A percentile compares a stretch with the other conserved stretches of the same genome.
phyloP scores from a whole-genome alignment of 2,113 vertebrate genomes.

The Melanostigma gelatinosum region DNA sequence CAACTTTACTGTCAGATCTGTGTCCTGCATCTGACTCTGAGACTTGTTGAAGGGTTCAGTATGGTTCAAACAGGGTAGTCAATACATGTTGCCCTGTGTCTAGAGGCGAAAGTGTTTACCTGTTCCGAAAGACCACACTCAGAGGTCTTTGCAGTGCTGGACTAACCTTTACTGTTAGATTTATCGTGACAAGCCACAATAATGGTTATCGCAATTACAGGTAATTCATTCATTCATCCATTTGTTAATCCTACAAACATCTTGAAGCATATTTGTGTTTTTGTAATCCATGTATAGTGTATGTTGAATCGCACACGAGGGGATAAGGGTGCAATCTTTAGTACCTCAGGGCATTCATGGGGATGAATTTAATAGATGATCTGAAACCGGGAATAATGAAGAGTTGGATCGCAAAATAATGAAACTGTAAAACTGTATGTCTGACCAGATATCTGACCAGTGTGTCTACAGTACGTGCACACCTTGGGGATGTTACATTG shows the following conservation, averaged over 20 bases:
- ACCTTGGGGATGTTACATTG: not conserved
- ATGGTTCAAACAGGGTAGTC: not conserved
- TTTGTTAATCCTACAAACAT: not conserved
- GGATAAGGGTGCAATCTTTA: not conserved
- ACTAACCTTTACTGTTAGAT: not conserved
- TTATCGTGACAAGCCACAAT: not conserved
- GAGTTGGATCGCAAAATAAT: not conserved
- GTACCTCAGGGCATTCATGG: not conserved
- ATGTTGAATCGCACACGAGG: not conserved
- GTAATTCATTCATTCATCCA: not conserved
- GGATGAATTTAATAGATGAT: slow-evolving; percentile 3
- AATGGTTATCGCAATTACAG: not conserved
- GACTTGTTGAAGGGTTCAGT: not conserved
- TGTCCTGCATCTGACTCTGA: not conserved
- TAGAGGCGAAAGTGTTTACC: not conserved
- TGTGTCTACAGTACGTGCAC: not conserved
- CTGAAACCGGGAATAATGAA: not conserved
- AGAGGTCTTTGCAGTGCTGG: not conserved
- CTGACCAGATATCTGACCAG: not conserved
- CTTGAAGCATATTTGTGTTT: not conserved
- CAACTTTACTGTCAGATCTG: too few relatives aligned
- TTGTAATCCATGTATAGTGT: not conserved
- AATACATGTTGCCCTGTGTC: not conserved
- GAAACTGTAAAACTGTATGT: not conserved
- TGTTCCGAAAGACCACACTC: not conserved